Conservation (phyloP, 2,888 invertebrate species). For the Calephelis perditalis region DNA sequence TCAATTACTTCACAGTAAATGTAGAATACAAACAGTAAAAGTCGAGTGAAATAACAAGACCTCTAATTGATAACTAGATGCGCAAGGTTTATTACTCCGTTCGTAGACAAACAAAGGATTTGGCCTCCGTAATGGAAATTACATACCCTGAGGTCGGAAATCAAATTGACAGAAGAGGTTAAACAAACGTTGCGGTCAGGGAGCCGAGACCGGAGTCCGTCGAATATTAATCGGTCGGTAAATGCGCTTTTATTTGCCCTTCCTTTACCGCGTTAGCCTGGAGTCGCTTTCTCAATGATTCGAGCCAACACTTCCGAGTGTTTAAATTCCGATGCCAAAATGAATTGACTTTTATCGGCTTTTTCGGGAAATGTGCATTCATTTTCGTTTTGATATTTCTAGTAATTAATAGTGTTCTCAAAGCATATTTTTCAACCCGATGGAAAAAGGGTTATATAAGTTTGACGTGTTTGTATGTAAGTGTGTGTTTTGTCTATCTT, state of each 20-base stretch:
- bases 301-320: constrained; percentile 33
- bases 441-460: no score
- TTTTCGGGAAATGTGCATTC: constrained; percentile 8
- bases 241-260: constrained; percentile 73
- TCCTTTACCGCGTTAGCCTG: constrained; percentile 43
- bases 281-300: constrained; percentile 36
- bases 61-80: constrained; percentile 45
- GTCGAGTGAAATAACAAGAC: not conserved
- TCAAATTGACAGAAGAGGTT: constrained; percentile 78
- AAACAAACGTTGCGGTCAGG: constrained; percentile 74
- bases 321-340: constrained; percentile 15
- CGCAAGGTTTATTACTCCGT: constrained; percentile 50
- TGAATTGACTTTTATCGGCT: constrained; percentile 8
- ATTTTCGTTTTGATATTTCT: no score
- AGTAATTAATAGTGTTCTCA: no score
- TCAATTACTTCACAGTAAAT: no score
- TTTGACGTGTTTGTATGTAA: no score
- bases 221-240: constrained; percentile 71
- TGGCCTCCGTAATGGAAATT: constrained; percentile 71
- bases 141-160: constrained; percentile 74
- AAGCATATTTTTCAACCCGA: no score
- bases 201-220: constrained; percentile 49
- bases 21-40: not conserved
- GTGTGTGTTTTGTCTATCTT: no score
- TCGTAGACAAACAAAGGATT: constrained; percentile 66